Evolutionary conservation across 2,888 invertebrate genomes (phyloP).

Genomic region (Drosophila barbarae): DNA sequence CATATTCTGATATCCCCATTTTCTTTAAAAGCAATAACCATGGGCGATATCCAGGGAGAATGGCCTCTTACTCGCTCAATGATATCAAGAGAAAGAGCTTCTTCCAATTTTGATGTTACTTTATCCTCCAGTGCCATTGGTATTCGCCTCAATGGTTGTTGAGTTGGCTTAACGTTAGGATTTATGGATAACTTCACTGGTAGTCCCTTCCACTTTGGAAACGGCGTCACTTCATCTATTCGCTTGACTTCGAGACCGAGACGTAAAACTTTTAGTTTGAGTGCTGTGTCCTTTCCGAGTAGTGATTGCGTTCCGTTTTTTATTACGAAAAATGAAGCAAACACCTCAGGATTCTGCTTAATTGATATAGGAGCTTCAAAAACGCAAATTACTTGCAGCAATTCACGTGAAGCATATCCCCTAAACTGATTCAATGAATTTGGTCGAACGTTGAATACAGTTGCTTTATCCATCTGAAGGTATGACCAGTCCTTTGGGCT

Average conservation of each 20-base stretch:
- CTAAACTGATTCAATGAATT: neutral
- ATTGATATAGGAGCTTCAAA: neutral
- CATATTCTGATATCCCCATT: neutral
- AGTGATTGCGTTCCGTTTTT: slow-evolving; percentile 13
- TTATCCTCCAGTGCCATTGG: slow-evolving; percentile 1
- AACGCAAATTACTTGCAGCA: neutral
- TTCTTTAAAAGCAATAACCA: neutral
- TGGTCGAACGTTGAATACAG: neutral
- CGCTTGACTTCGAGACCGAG: neutral
- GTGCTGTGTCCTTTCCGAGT: neutral
- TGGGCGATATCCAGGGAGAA: too few species aligned
- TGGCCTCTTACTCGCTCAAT: too few species aligned
- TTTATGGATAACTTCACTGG: too few species aligned
- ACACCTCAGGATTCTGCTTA: neutral
- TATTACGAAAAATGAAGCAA: slow-evolving; percentile 14
- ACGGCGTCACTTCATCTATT: too few species aligned
- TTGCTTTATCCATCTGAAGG: too few species aligned
- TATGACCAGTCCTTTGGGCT: too few species aligned
- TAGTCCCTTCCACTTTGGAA: too few species aligned
- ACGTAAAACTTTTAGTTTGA: neutral
- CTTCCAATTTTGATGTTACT: too few species aligned
- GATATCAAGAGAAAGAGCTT: too few species aligned
- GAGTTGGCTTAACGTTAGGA: too few species aligned
- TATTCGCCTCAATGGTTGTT: neutral
- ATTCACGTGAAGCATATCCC: neutral